Evolutionary conservation across 2,113 vertebrate species (phyloP).

Genomic region (Dolichallabes microphthalmus): DNA sequence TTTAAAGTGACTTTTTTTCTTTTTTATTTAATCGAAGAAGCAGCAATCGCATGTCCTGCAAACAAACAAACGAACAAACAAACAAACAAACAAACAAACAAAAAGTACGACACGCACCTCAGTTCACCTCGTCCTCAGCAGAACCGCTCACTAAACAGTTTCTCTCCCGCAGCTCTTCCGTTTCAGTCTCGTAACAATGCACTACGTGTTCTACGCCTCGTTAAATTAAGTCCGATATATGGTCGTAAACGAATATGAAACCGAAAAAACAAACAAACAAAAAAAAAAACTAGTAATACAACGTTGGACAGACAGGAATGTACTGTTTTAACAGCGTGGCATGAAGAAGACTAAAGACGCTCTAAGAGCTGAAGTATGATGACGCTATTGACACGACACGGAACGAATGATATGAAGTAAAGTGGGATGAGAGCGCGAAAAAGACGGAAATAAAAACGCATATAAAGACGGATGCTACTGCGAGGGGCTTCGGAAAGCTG

Average conservation of each 20-base stretch:
- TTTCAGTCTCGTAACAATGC: conserved; percentile 58
- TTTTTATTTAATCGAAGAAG: conserved; percentile 65
- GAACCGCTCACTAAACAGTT: conserved; percentile 58
- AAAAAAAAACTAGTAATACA: conserved; percentile 46
- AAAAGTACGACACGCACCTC: background rate
- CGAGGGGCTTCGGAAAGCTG: background rate
- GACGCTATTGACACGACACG: conserved; percentile 61
- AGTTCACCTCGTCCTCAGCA: conserved; percentile 51
- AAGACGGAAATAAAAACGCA: conserved; percentile 5
- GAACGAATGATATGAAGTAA: conserved; percentile 53
- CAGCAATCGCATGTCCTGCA: conserved; percentile 57
- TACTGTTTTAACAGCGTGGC: conserved; percentile 79
- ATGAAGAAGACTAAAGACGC: conserved; percentile 59
- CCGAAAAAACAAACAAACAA: conserved; percentile 19
- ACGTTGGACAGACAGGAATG: conserved; percentile 64
- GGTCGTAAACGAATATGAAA: conserved; percentile 61
- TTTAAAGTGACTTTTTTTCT: conserved; percentile 75
- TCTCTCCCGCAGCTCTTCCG: conserved; percentile 33
- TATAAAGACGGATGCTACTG: conserved; percentile 2
- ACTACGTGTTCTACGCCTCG: conserved; percentile 53
- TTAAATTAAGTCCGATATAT: conserved; percentile 61
- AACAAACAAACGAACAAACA: conserved; percentile 8
- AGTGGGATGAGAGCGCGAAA: conserved; percentile 13
- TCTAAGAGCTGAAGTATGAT: conserved; percentile 74
- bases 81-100: background rate